Conservation (phyloP, 2,113 vertebrate genomes). For the Macrotis lagotis region DNA sequence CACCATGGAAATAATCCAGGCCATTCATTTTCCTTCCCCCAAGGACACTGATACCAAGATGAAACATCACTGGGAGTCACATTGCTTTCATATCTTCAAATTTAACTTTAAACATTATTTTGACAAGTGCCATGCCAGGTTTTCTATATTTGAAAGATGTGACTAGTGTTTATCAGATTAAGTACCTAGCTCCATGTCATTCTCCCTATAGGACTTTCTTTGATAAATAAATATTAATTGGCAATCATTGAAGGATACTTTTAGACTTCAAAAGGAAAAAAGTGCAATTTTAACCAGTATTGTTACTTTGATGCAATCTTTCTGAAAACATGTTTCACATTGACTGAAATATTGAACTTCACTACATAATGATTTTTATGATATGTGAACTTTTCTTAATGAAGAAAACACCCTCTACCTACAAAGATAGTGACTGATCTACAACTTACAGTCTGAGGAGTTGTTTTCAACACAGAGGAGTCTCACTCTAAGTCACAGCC, state of each 20-base stretch:
- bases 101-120: constrained; percentile 38
- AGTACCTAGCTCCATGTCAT: constrained; percentile 38
- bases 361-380: background rate
- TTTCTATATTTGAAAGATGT: constrained; percentile 40
- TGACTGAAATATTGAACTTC: background rate
- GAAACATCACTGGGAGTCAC: background rate
- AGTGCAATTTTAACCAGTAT: constrained; percentile 15
- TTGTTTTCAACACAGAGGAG: background rate
- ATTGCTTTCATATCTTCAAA: constrained; percentile 13
- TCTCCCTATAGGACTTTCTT: constrained; percentile 26
- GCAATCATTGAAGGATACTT: constrained; percentile 12
- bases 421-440: background rate
- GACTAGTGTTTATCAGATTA: constrained; percentile 47
- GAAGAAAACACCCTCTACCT: background rate
- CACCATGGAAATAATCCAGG: constrained; percentile 25
- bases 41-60: constrained; percentile 38
- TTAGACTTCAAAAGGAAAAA: constrained; percentile 21
- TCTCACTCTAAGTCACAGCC: background rate
- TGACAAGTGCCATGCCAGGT: background rate
- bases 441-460: background rate
- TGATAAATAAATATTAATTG: constrained; percentile 24
- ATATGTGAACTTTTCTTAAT: background rate
- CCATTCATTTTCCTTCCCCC: constrained; percentile 42
- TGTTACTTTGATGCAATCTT: constrained; percentile 13
- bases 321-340: background rate